A percentile compares a stretch with the other conserved stretches of the same genome.
phyloP scores from a whole-genome alignment of 37 sponge, comb jelly and placozoan genomes.

The Spongilla lacustris region DNA sequence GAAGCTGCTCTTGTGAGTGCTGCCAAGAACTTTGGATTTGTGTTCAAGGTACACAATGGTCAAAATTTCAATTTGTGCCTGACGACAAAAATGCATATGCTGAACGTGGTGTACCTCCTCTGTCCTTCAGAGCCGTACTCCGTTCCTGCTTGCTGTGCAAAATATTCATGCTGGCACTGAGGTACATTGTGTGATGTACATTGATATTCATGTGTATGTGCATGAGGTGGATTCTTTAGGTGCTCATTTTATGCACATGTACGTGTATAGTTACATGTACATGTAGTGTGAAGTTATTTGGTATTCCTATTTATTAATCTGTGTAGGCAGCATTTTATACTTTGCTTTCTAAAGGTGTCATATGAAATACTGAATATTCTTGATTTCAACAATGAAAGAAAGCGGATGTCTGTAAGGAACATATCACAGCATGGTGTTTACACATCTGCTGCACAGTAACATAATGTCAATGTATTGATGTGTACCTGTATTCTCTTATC shows the following conservation, averaged over 20 bases:
- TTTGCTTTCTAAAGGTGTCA: slow-evolving; percentile 15
- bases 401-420: slow-evolving; percentile 98
- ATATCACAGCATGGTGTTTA: too few species aligned
- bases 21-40: slow-evolving; percentile 95
- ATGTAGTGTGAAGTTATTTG: not conserved
- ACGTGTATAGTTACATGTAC: too few species aligned
- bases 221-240: too few species aligned
- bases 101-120: not conserved
- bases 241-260: too few species aligned
- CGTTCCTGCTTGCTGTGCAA: not conserved
- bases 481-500: not conserved
- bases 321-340: not conserved
- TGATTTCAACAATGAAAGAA: slow-evolving; percentile 97
- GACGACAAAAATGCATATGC: too few species aligned
- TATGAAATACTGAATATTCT: slow-evolving; percentile 89
- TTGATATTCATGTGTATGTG: too few species aligned
- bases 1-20: slow-evolving; percentile 97
- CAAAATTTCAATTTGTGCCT: not conserved
- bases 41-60: slow-evolving; percentile 64
- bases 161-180: not conserved
- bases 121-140: not conserved
- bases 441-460: too few species aligned
- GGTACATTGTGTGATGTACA: not conserved
- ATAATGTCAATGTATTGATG: too few species aligned
- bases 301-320: not conserved